A percentile compares a stretch with the other conserved stretches of the same genome.
Conservation (phyloP, 2,113 vertebrate genomes). For the Dendropsophus ebraccatus region DNA sequence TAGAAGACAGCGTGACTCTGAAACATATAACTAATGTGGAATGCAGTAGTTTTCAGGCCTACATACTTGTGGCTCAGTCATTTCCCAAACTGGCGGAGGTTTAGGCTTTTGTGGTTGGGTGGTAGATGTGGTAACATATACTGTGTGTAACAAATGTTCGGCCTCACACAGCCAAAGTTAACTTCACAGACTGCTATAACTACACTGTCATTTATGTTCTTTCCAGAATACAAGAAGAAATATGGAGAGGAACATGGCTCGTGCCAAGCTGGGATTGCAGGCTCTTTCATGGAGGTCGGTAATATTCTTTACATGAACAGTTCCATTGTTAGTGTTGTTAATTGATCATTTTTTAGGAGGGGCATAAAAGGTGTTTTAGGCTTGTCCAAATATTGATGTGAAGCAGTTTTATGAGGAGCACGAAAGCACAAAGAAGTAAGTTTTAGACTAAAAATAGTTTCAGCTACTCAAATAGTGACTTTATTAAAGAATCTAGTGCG, state of each 20-base stretch:
- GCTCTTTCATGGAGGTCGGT: slow-evolving; percentile 93
- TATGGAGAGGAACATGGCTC: slow-evolving; percentile 98
- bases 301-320: neutral
- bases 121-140: neutral
- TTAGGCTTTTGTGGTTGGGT: slow-evolving; percentile 30
- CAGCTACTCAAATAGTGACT: neutral
- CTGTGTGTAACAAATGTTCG: neutral
- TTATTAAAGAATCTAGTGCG: neutral
- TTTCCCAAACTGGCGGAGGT: slow-evolving; percentile 34
- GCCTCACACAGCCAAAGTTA: slow-evolving; percentile 10
- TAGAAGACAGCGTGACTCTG: neutral
- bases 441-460: neutral
- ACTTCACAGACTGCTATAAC: slow-evolving; percentile 45
- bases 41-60: slow-evolving; percentile 23
- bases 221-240: slow-evolving; percentile 95
- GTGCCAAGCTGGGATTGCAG: slow-evolving; percentile 95
- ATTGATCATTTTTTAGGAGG: slow-evolving; percentile 8
- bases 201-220: slow-evolving; percentile 55
- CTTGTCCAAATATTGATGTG: neutral
- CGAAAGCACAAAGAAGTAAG: neutral
- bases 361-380: neutral
- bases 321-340: slow-evolving; percentile 6
- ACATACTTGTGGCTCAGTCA: slow-evolving; percentile 57
- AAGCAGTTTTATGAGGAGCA: neutral
- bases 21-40: slow-evolving; percentile 48